Base-by-base conservation (phyloP, 2,113 vertebrate genomes). In the Condylura cristata region DNA sequence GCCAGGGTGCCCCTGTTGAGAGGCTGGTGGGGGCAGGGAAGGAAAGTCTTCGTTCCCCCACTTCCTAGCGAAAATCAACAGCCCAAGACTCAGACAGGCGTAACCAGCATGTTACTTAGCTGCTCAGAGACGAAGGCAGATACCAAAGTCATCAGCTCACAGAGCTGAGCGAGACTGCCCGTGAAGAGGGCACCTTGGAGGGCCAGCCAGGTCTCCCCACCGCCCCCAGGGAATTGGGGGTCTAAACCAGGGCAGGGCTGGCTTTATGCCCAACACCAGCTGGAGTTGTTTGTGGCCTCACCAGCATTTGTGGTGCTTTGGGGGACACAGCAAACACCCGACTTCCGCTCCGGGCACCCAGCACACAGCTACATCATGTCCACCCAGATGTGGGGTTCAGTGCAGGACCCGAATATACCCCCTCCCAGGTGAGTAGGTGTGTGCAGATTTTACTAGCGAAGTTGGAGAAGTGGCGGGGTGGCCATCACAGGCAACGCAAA, bases 341-440 rank as follows among this genome's bases (percentile, higher is more conserved):
- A 5, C 63, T 24, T 32, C 41, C 28, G 48, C 53, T 44, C 48
- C 28, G 1, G 72, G 0, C 11, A 13, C 9, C 37, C 12, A 11
- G 80, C 34, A 26, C 3, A 18, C 9, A 10, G 20, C 22, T 32
- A 9, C 2, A 6, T 37, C 8, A 0, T 0, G 17, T 9, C 16
- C 46, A 12, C 13, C 26, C n/a, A 6, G 41, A 30, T 0, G 3
- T 3, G 22, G 48, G 63, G 34, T 22, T 51, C 86, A 60, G 61
- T 1, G 28, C 76, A 20, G 22, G 7, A 22, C 28, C 39, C 22
- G 13, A 30, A 41, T 0, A 2, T 2, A 11, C 1, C 13, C 26
- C 13, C 6, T 17, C 7, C 0, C 6, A 28, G 60, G 51, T 0
- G 11, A 1, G 51, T 0, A 2, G 1, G 8, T 2, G n/a, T 3